Evolutionary conservation across 2,113 vertebrate genomes (phyloP), one percentile per base, ranked within the genome.

Genomic region (Mobula hypostoma): DNA sequence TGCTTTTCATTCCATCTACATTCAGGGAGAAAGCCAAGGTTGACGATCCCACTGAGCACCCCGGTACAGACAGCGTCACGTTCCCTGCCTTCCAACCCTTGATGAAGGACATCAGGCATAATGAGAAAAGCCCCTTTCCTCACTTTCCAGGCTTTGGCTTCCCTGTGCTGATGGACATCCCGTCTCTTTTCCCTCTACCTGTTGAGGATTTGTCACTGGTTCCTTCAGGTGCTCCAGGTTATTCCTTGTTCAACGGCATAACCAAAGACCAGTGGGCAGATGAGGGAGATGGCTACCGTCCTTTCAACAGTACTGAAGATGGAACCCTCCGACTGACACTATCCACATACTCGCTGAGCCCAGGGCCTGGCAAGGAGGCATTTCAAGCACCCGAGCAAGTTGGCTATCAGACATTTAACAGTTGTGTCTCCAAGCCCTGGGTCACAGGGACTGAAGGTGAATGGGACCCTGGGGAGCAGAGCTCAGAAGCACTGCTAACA

Each of bases 201-300:
- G 12, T 63, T 56, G 91, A 27, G 32, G 32, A 74, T 93, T 48
- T 93, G 70, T 11, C 91, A 12, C 24, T 70, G 36, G 17, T 4
- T 14, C 19, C 68, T 36, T 12, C 66, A 5, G 32, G 14, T 5
- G 66, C 19, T 14, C 90, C 36, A 7, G 90, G 36, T 24, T 93
- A 93, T 17, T 74, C 90, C 90, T 74, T 93, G 15, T 93, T 93
- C 90, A 93, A 93, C 19, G 29, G 90, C n/a, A 19, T 93, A 17
- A 21, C 12, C 21, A 93, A 93, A 9, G 68, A 27, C 21, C 9
- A 29, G 19, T 70, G n/a, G 63, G n/a, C 29, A 21, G 29, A 90
- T 0, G 36, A 72, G 36, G 90, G 74, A 15, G 88, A 70, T 6
- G 21, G 70, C 1, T 70, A 74, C 66, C 66, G 15, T 8, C 68